Conservation (phyloP, 2,888 invertebrate species). For the Epinotia demarniana region DNA sequence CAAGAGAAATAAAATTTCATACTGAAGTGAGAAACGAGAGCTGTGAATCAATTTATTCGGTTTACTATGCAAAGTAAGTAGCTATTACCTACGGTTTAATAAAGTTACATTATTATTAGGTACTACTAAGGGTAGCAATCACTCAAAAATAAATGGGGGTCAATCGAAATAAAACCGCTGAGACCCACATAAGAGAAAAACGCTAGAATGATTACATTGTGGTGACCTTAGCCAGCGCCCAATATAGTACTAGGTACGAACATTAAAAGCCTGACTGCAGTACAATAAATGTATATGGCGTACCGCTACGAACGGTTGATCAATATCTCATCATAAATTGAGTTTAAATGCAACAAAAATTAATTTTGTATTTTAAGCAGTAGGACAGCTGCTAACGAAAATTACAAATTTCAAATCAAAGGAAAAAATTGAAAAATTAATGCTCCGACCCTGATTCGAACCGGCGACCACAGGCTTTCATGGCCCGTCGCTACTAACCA, state of each 20-base stretch:
- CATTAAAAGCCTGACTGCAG: background rate
- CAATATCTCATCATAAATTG: background rate
- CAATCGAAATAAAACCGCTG: background rate
- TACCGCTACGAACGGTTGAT: background rate
- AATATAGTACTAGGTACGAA: background rate
- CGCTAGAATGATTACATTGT: background rate
- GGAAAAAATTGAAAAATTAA: too few species aligned
- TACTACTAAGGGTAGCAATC: background rate
- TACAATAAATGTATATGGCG: background rate
- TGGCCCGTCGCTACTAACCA: too few species aligned
- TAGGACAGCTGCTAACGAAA: too few species aligned
- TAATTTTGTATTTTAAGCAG: too few species aligned
- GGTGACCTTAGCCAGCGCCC: background rate
- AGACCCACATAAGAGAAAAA: background rate
- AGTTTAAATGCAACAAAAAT: background rate
- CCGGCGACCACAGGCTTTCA: too few species aligned
- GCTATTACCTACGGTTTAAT: background rate
- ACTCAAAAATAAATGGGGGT: background rate
- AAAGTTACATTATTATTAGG: background rate
- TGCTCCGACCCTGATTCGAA: too few species aligned
- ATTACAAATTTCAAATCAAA: too few species aligned
- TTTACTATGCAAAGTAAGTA: too few species aligned
- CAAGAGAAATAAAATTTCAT: constrained; percentile 3
- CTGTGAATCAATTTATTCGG: background rate
- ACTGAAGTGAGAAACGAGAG: constrained; percentile 3